These are phyloP conservation scores for Rhopalosiphum maidis DNA, from an alignment of 1,140 invertebrate species.

Conservation along the genomic window DNA sequence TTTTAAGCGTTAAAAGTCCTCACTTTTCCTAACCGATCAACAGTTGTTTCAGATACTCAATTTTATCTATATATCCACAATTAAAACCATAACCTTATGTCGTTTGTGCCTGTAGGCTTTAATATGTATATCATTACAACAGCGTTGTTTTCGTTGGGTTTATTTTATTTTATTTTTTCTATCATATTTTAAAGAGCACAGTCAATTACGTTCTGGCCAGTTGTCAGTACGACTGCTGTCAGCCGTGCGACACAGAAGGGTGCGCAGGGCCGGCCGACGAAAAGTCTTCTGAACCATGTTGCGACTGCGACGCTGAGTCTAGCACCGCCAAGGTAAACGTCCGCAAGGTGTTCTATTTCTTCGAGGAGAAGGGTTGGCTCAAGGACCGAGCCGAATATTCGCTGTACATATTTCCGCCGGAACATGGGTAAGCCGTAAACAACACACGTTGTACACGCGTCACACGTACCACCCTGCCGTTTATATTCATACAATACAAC, in stretches of 20 bases:
- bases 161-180: background rate
- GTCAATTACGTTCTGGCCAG: background rate
- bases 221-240: slow-evolving; percentile 48
- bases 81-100: too few relatives aligned
- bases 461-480: background rate
- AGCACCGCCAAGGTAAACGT: slow-evolving; percentile 5
- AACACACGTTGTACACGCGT: too few relatives aligned
- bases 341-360: slow-evolving; percentile 70
- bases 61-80: too few relatives aligned
- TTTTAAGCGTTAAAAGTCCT: too few relatives aligned
- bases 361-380: slow-evolving; percentile 80
- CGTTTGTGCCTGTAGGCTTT: too few relatives aligned
- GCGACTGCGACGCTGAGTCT: slow-evolving; percentile 34
- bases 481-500: too few relatives aligned
- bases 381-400: slow-evolving; percentile 86
- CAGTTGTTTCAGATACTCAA: too few relatives aligned
- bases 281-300: background rate
- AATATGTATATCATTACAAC: background rate
- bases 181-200: background rate
- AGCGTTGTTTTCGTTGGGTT: background rate
- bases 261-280: slow-evolving; percentile 28
- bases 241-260: slow-evolving; percentile 4
- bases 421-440: slow-evolving; percentile 74
- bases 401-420: slow-evolving; percentile 83
- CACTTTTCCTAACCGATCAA: too few relatives aligned